phyloP scores from a whole-genome alignment of 1,140 invertebrate genomes.

The Wasmannia auropunctata region DNA sequence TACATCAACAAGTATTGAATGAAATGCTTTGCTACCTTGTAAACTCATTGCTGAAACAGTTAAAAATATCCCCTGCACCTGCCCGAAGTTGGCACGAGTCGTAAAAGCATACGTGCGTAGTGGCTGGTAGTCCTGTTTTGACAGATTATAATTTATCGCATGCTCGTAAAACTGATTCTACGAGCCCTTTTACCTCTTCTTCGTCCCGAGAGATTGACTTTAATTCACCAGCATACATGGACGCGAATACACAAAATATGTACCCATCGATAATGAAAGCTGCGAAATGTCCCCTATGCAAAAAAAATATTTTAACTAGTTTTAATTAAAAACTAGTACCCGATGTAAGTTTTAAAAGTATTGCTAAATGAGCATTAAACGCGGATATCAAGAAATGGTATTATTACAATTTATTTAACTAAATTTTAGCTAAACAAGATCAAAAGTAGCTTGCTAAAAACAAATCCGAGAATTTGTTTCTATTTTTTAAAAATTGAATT shows the following conservation, averaged over 20 bases:
- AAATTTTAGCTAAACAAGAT: background rate
- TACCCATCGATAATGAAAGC: background rate
- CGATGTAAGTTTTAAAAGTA: background rate
- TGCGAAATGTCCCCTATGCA: background rate
- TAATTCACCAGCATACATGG: slow-evolving; percentile 1
- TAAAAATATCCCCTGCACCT: slow-evolving; percentile 61
- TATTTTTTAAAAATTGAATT: background rate
- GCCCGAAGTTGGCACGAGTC: slow-evolving; percentile 42
- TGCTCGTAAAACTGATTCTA: slow-evolving; percentile 79
- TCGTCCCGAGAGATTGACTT: slow-evolving; percentile 18
- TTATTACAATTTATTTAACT: background rate
- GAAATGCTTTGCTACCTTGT: slow-evolving; percentile 39
- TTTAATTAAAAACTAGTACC: too few relatives aligned
- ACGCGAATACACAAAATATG: background rate
- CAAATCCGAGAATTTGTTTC: background rate
- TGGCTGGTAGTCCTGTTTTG: slow-evolving; percentile 79
- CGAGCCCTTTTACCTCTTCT: slow-evolving; percentile 63
- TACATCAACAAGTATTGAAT: slow-evolving; percentile 3
- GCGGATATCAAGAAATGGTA: background rate
- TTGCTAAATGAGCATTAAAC: background rate
- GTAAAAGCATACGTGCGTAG: slow-evolving; percentile 72
- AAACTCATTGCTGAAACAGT: background rate
- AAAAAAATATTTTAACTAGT: background rate
- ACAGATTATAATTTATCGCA: slow-evolving; percentile 81
- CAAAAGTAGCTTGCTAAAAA: background rate